Evolutionary conservation across 2,113 vertebrate genomes (phyloP), one percentile per base, ranked within the genome.

Genomic region (Argyrosomus japonicus): DNA sequence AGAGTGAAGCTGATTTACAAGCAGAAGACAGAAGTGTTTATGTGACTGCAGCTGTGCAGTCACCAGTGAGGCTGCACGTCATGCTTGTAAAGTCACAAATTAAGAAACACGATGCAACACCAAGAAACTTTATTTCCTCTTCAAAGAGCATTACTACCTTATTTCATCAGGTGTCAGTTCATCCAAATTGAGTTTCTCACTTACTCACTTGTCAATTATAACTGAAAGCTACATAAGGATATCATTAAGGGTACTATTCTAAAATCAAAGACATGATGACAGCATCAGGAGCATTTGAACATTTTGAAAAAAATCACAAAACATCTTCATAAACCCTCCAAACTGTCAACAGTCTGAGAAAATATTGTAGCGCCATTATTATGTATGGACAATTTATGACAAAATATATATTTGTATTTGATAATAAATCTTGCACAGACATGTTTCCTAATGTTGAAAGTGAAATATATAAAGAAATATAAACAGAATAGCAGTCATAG

Each of bases 11-110:
- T 19, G 57, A 81, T 87, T 91, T 85, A 77, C 54, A 79, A 68
- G 81, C 47, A 73, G 57, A n/a, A 15, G 70, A 51, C 18, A 11
- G 36, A 14, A 83, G 65, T 93, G 91, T 93, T 93, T 93, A 93
- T 43, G 29, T 40, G 83, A 88, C 57, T 29, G 86, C 93, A 93
- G 93, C 93, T 93, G 93, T 90, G 87, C 12, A 58, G 79, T 72
- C 36, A 64, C 54, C 13, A 68, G 77, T 54, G 17, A 67, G 3
- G 47, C 19, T 18, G 21, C 1, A 67, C 18, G 72, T 72, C 81
- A 85, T 5, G 60, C 75, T 23, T 36, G 56, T 62, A 79, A 84
- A 85, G 10, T 77, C 60, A 47, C 57, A 7, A 17, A 6, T 81
- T 60, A 65, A 48, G 60, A 83, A 87, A 84, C 32, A 17, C 15